A percentile compares a stretch with the other conserved stretches of the same genome.
Conservation (phyloP, 2,888 invertebrate genomes). For the Encarsia formosa region DNA sequence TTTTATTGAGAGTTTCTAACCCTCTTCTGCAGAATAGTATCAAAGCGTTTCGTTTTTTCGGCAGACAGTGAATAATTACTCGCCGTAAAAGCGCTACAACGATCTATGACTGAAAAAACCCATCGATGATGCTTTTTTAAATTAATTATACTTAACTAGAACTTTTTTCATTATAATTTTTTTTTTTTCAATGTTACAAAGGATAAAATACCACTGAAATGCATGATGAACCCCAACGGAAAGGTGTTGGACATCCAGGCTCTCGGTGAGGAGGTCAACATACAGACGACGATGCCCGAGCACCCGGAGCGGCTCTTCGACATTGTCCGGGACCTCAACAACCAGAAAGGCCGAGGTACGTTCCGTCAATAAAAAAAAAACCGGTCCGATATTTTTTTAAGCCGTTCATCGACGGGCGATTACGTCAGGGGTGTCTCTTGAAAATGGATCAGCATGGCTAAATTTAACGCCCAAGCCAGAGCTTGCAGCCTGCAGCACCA, state of each 20-base stretch:
- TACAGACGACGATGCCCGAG: conserved; percentile 60
- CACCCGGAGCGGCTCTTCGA: conserved; percentile 73
- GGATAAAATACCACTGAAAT: conserved; percentile 60
- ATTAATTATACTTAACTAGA: neutral
- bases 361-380: neutral
- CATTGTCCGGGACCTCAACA: conserved; percentile 74
- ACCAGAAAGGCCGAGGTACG: conserved; percentile 73
- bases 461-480: neutral
- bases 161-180: neutral
- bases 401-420: neutral
- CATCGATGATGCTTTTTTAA: too few relatives aligned
- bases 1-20: too few relatives aligned
- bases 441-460: conserved; percentile 27
- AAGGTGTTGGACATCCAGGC: conserved; percentile 68
- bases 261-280: conserved; percentile 59
- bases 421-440: conserved; percentile 20
- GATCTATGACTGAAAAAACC: too few relatives aligned
- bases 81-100: too few relatives aligned
- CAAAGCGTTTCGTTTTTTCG: too few relatives aligned
- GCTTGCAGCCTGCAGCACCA: neutral
- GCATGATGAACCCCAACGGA: conserved; percentile 74
- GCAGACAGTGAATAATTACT: too few relatives aligned
- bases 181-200: conserved; percentile 15
- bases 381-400: too few relatives aligned
- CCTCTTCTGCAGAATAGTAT: too few relatives aligned